Evolutionary conservation across 30 jellyfish, hydroid and myxozoan genomes (phyloP).

Genomic region (Phacellophora camtschatica): DNA sequence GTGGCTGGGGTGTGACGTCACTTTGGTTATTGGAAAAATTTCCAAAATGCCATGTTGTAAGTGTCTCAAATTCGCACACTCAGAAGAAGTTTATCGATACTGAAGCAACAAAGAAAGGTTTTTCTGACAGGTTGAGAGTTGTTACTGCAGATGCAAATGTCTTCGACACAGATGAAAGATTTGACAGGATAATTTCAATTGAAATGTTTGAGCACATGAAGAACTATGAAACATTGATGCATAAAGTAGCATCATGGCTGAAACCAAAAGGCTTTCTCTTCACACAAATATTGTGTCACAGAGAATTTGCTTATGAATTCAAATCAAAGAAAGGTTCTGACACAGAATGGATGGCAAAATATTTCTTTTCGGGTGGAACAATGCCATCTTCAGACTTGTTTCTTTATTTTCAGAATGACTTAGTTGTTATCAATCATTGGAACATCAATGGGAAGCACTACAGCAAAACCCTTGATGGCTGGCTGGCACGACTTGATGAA

Average conservation of each 20-base stretch:
- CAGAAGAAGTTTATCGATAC: constrained; percentile 63
- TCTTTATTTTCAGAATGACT: constrained; percentile 77
- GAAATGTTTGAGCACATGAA: constrained; percentile 97
- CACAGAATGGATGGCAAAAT: constrained; percentile 83
- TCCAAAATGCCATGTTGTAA: constrained; percentile 62
- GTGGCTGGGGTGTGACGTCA: constrained; percentile 94
- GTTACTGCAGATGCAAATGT: constrained; percentile 87
- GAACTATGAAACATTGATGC: constrained; percentile 72
- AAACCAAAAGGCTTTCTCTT: constrained; percentile 73
- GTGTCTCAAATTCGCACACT: constrained; percentile 75
- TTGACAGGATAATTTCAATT: constrained; percentile 80
- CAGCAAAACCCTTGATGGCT: constrained; percentile 76
- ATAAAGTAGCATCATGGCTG: constrained; percentile 77
- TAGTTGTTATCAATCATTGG: constrained; percentile 72
- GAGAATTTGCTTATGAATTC: constrained; percentile 69
- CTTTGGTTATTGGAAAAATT: constrained; percentile 70
- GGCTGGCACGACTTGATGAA: constrained; percentile 69
- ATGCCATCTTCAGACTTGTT: constrained; percentile 83
- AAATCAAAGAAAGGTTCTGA: constrained; percentile 50
- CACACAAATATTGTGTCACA: constrained; percentile 77
- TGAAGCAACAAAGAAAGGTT: constrained; percentile 56
- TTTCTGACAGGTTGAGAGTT: constrained; percentile 39
- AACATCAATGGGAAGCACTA: constrained; percentile 78
- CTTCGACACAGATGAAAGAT: constrained; percentile 59
- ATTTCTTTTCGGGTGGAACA: constrained; percentile 82